A percentile compares a stretch with the other conserved stretches of the same genome.
phyloP scores from a whole-genome alignment of 2,888 invertebrate species.

The Andrena hattorfiana region DNA sequence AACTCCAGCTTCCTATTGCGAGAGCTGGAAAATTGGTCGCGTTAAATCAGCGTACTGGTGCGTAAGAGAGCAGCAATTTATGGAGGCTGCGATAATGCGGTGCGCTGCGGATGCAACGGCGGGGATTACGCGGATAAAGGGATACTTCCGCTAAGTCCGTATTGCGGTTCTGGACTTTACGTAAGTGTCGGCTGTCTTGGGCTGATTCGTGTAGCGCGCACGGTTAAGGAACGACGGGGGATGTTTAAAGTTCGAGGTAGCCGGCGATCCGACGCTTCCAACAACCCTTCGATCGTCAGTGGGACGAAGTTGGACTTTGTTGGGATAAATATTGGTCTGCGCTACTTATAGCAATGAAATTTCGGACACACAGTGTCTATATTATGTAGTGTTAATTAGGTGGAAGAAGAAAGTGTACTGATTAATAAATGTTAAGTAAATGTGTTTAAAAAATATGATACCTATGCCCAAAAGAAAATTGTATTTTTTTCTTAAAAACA shows the following conservation, averaged over 20 bases:
- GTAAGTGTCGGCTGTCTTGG: neutral
- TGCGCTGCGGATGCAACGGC: constrained; percentile 22
- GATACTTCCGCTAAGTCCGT: neutral
- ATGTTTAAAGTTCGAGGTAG: neutral
- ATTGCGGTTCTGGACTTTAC: constrained; percentile 11
- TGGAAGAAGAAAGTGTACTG: no score
- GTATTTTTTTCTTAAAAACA: no score
- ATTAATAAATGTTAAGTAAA: no score
- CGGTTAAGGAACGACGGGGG: neutral
- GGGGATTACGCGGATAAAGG: constrained; percentile 29
- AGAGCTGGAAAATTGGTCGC: constrained; percentile 4
- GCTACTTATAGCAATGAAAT: neutral
- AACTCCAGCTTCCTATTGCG: neutral
- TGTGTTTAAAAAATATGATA: no score
- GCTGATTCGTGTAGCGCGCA: neutral
- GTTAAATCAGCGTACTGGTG: constrained; percentile 15
- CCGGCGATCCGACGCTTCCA: neutral
- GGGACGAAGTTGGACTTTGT: neutral
- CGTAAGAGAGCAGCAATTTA: constrained; percentile 30
- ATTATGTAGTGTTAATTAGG: no score
- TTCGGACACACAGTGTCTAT: no score
- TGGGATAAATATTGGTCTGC: neutral
- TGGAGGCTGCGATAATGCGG: constrained; percentile 28
- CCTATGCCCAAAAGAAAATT: no score
- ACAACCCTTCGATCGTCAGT: neutral